Percentiles rank a stretch among this genome's conserved stretches.
phyloP scores from a whole-genome alignment of 1,140 invertebrate genomes.

The Halesus radiatus region DNA sequence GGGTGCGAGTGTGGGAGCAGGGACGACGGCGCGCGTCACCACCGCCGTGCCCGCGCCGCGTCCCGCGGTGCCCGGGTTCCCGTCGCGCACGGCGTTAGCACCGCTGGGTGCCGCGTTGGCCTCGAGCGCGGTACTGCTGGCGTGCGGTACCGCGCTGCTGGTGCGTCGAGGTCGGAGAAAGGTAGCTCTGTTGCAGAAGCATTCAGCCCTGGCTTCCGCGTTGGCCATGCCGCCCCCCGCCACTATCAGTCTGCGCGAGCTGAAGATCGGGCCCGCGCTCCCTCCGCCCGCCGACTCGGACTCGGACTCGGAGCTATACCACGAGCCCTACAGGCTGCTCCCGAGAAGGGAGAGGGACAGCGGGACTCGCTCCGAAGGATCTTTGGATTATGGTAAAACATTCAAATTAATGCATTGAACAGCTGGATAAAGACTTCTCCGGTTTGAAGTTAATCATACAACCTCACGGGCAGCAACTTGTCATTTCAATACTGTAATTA shows the following conservation, averaged over 20 bases:
- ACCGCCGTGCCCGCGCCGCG: neutral
- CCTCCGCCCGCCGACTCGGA: constrained; percentile 59
- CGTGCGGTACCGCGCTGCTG: constrained; percentile 78
- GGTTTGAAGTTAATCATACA: no score
- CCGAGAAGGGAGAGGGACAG: constrained; percentile 67
- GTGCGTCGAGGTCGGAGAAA: constrained; percentile 81
- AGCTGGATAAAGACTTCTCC: no score
- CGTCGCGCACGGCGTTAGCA: constrained; percentile 80
- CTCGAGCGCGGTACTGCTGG: constrained; percentile 78
- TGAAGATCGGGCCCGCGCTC: constrained; percentile 69
- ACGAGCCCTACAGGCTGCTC: constrained; percentile 75
- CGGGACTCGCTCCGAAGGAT: constrained; percentile 20
- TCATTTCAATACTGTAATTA: no score
- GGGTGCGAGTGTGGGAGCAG: no score
- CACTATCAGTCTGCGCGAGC: constrained; percentile 79
- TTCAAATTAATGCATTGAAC: no score
- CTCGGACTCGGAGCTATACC: constrained; percentile 74
- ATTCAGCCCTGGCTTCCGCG: constrained; percentile 68
- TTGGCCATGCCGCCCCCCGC: constrained; percentile 63
- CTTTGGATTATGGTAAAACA: constrained; percentile 6
- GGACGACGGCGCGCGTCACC: neutral
- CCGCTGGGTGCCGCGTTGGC: constrained; percentile 85
- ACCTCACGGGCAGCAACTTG: no score
- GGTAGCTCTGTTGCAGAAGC: constrained; percentile 77
- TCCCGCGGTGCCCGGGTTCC: constrained; percentile 50